These are phyloP conservation scores for Molorchus minor DNA, from an alignment of 2,888 invertebrate genomes.

Conservation along the genomic window DNA sequence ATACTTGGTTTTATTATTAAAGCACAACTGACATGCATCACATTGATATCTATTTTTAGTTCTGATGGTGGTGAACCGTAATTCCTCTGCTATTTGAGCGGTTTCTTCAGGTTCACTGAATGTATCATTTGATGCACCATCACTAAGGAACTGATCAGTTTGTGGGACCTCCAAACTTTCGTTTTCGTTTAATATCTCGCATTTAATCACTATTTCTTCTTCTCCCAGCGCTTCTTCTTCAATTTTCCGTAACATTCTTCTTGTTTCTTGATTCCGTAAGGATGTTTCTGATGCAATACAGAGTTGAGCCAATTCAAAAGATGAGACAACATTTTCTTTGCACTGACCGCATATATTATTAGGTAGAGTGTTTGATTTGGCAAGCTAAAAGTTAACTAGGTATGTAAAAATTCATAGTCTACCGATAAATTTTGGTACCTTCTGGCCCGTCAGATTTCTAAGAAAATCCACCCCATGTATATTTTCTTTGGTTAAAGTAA, in stretches of 20 bases:
- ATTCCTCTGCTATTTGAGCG: constrained; percentile 5
- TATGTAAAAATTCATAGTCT: not conserved
- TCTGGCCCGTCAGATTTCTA: constrained; percentile 41
- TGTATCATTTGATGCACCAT: constrained; percentile 17
- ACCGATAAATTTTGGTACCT: constrained; percentile 30
- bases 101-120: constrained; percentile 22
- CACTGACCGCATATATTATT: constrained; percentile 42
- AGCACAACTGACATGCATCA: constrained; percentile 38
- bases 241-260: constrained; percentile 43
- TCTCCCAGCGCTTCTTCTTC: constrained; percentile 45
- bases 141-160: constrained; percentile 18
- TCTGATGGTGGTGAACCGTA: constrained; percentile 22
- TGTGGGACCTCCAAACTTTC: constrained; percentile 14
- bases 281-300: constrained; percentile 43
- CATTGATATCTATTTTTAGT: constrained; percentile 45
- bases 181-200: constrained; percentile 18
- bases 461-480: constrained; percentile 36
- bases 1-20: constrained; percentile 48
- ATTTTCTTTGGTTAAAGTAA: constrained; percentile 34
- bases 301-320: constrained; percentile 39
- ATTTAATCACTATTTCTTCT: constrained; percentile 35
- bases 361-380: constrained; percentile 39
- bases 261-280: constrained; percentile 43
- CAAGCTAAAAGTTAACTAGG: constrained; percentile 37
- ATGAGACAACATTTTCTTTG: constrained; percentile 26